Conservation (phyloP, 2,797 vertebrate genomes). For the Gymnothorax javanicus region DNA sequence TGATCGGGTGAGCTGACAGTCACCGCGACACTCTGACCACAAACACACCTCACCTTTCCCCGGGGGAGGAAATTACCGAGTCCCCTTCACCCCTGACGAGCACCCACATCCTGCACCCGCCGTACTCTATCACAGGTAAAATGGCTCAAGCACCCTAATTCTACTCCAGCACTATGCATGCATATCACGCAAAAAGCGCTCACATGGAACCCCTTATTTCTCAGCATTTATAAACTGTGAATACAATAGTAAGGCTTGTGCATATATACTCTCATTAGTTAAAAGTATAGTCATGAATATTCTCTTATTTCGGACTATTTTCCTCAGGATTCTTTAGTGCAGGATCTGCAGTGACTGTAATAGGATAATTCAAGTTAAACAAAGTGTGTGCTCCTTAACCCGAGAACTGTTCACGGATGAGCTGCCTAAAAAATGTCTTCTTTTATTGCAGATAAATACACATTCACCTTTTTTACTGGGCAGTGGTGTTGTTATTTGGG, state of each 20-base stretch:
- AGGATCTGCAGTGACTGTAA: conserved; percentile 65
- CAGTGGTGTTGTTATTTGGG: conserved; percentile 52
- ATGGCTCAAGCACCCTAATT: conserved; percentile 64
- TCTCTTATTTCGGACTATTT: conserved; percentile 48
- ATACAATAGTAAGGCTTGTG: conserved; percentile 52
- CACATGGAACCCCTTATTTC: conserved; percentile 52
- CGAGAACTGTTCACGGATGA: conserved; percentile 69
- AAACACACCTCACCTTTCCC: conserved; percentile 72
- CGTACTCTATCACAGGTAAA: not conserved
- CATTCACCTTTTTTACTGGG: conserved; percentile 63
- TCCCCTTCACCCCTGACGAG: conserved; percentile 70
- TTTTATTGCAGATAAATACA: conserved; percentile 56
- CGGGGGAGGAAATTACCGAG: conserved; percentile 77
- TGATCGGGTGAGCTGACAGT: conserved; percentile 74
- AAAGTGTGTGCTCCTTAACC: conserved; percentile 80
- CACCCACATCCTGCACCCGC: conserved; percentile 63
- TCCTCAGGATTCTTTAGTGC: conserved; percentile 52
- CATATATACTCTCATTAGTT: conserved; percentile 58
- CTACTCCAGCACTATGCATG: conserved; percentile 75
- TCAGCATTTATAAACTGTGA: not conserved
- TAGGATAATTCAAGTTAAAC: conserved; percentile 75
- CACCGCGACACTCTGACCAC: conserved; percentile 62
- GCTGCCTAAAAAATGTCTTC: conserved; percentile 62
- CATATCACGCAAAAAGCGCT: conserved; percentile 71
- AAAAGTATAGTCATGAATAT: conserved; percentile 56